phyloP scores from a whole-genome alignment of 2,797 vertebrate species.

The Chiloscyllium punctatum region DNA sequence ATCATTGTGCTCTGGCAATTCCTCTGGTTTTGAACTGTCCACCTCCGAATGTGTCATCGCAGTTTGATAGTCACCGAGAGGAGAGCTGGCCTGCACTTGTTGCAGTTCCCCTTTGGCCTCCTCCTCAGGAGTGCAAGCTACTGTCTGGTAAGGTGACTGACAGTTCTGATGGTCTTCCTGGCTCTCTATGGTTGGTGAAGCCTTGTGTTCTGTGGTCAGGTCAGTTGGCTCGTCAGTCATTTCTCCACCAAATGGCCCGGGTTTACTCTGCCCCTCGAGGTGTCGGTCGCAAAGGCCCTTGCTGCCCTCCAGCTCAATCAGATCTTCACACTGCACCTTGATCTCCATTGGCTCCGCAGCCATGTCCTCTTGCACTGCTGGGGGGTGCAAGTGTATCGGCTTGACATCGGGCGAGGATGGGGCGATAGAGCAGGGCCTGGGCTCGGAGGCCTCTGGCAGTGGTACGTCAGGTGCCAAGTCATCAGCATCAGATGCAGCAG shows the following conservation, averaged over 20 bases:
- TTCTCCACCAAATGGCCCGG: background rate
- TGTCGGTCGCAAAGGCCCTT: constrained; percentile 50
- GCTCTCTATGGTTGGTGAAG: constrained; percentile 42
- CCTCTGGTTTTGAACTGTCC: background rate
- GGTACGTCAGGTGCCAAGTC: constrained; percentile 66
- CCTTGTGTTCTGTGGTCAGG: constrained; percentile 39
- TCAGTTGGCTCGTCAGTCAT: constrained; percentile 38
- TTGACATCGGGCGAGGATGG: constrained; percentile 64
- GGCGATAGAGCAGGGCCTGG: constrained; percentile 48
- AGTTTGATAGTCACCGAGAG: constrained; percentile 47
- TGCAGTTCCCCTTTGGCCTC: constrained; percentile 51
- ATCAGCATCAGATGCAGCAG: constrained; percentile 62
- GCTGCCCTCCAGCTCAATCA: constrained; percentile 62
- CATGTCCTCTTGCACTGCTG: constrained; percentile 58
- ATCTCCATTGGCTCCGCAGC: constrained; percentile 56
- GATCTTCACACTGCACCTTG: constrained; percentile 66
- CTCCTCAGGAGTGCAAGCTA: constrained; percentile 51
- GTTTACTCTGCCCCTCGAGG: constrained; percentile 49
- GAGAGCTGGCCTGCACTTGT: constrained; percentile 48
- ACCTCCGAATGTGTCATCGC: constrained; percentile 42
- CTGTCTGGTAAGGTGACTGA: constrained; percentile 54
- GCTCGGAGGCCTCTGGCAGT: constrained; percentile 58
- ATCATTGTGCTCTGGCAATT: background rate
- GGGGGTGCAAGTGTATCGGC: constrained; percentile 64
- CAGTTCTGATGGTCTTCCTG: constrained; percentile 53